Evolutionary conservation across 30 jellyfish, hydroid and myxozoan genomes (phyloP).

Genomic region (Aurelia coerulea): DNA sequence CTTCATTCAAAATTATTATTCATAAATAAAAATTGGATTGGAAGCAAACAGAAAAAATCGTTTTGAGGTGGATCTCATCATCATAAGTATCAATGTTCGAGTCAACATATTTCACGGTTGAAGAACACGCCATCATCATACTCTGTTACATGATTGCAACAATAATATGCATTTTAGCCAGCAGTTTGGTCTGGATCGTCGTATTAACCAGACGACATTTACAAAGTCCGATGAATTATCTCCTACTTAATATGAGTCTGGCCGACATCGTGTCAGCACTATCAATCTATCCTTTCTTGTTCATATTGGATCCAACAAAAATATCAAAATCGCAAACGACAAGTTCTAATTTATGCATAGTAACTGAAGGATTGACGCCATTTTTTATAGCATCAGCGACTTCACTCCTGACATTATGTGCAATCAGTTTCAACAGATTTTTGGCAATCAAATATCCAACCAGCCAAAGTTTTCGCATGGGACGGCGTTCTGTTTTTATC

Average conservation of each 20-base stretch:
- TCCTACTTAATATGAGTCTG: conserved; percentile 72
- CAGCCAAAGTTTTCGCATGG: conserved; percentile 75
- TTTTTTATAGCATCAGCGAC: conserved; percentile 87
- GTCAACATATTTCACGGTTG: conserved; percentile 53
- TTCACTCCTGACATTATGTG: conserved; percentile 87
- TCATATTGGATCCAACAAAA: conserved; percentile 69
- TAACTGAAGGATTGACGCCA: conserved; percentile 85
- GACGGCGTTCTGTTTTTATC: conserved; percentile 45
- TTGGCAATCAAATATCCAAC: conserved; percentile 85
- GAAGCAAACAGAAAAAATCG: too few relatives aligned
- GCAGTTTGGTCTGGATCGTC: conserved; percentile 72
- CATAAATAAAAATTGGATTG: too few relatives aligned
- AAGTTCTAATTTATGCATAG: conserved; percentile 61
- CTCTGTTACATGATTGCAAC: conserved; percentile 40
- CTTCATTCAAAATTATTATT: too few relatives aligned
- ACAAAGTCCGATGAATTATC: conserved; percentile 85
- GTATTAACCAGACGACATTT: conserved; percentile 57
- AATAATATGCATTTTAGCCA: conserved; percentile 36
- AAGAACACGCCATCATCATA: conserved; percentile 42
- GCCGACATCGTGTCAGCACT: conserved; percentile 73
- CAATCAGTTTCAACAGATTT: conserved; percentile 82
- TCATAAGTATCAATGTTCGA: conserved; percentile 37
- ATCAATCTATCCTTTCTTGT: conserved; percentile 68
- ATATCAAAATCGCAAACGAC: conserved; percentile 7
- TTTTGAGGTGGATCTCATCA: too few relatives aligned